Conservation (phyloP, 37 sponge, comb jelly and placozoan species). For the Chondrilla cf. caribensis region DNA sequence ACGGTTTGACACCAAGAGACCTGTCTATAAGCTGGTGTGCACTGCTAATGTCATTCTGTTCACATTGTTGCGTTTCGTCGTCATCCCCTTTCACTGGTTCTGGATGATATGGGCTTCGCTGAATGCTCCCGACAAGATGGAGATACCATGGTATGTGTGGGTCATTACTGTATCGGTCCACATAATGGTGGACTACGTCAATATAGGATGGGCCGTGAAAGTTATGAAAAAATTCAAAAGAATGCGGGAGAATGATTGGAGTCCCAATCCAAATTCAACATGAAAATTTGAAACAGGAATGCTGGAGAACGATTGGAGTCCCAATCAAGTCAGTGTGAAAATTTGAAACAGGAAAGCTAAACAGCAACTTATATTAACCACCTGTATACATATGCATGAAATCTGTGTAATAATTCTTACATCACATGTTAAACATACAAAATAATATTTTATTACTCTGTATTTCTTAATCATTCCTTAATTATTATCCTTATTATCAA, state of each 20-base stretch:
- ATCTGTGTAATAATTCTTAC: no score
- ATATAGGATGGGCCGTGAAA: background rate
- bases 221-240: background rate
- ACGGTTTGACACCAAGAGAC: background rate
- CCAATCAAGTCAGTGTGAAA: no score
- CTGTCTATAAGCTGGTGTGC: background rate
- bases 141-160: background rate
- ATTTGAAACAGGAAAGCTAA: no score
- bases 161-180: background rate
- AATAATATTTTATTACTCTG: no score
- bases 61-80: background rate
- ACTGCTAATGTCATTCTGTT: background rate
- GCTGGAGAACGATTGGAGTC: no score
- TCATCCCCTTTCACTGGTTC: constrained; percentile 5
- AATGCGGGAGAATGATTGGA: background rate
- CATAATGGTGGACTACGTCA: background rate
- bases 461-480: no score
- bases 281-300: no score
- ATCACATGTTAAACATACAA: no score
- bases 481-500: no score
- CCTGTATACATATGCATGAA: no score
- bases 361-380: no score
- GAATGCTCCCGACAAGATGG: background rate
- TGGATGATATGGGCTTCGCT: background rate
- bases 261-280: no score